Evolutionary conservation across 1,140 invertebrate species (phyloP).

Genomic region (Carposina sasakii): DNA sequence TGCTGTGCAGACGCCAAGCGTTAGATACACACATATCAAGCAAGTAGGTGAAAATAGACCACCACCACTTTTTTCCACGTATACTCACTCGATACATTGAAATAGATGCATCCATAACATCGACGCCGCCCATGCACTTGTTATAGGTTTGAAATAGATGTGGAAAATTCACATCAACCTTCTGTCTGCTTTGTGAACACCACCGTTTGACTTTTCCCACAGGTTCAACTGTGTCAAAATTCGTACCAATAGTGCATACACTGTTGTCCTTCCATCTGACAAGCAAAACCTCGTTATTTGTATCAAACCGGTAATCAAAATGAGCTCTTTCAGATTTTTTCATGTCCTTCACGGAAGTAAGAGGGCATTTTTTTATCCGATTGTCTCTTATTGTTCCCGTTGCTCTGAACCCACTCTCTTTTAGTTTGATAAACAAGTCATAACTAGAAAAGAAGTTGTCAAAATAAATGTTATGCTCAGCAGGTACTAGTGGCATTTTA

Average conservation of each 20-base stretch:
- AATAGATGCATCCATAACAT: conserved; percentile 32
- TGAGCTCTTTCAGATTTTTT: conserved; percentile 31
- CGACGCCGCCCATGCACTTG: conserved; percentile 45
- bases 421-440: conserved; percentile 32
- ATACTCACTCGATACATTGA: conserved; percentile 24
- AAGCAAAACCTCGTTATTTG: conserved; percentile 31
- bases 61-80: conserved; percentile 32
- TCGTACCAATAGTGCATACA: conserved; percentile 35
- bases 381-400: conserved; percentile 34
- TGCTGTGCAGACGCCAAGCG: conserved; percentile 40
- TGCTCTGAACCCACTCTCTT: conserved; percentile 30
- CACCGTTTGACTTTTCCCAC: conserved; percentile 37
- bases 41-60: conserved; percentile 39
- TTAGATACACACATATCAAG: conserved; percentile 37
- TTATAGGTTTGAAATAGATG: conserved; percentile 37
- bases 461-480: conserved; percentile 38
- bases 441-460: conserved; percentile 49
- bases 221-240: conserved; percentile 32
- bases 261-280: conserved; percentile 44
- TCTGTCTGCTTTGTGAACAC: conserved; percentile 32
- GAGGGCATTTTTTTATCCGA: conserved; percentile 36
- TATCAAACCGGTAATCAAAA: conserved; percentile 42
- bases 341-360: conserved; percentile 29
- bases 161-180: conserved; percentile 37
- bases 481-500: conserved; percentile 23